Base-by-base conservation (phyloP, 1,140 invertebrate genomes). In the Aphaenogaster ashmeadi region DNA sequence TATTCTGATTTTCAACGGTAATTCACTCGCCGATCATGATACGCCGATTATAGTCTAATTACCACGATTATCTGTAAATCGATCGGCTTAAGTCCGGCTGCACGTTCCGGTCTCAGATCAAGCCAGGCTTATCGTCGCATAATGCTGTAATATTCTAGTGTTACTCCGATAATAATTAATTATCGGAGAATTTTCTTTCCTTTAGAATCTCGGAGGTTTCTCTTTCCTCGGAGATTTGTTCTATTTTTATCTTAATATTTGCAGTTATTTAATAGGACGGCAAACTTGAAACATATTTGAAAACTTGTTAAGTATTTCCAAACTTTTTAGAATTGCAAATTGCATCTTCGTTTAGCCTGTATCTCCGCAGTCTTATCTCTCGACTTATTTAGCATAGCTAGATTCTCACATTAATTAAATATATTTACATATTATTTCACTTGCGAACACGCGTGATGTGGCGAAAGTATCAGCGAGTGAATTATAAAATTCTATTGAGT, bases 21-120 rank as follows among this genome's bases (percentile, higher is more conserved):
- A 84, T 50, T 84, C 9, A 27, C 9, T 72, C 7, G 11, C 66
- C 27, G 38, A 81, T 81, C 15, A 15, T 41, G 13, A 41, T 81
- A 56, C 52, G 15, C 9, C 15, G 50, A 81, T 44, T 72, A 50
- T 8, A 71, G n/a, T 27, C 50, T 81, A 74, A 83, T 83, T 58
- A 83, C 38, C 38, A 7, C 18, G 15, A 74, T 74, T 60, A 74
- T 60, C 27, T 47, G 27, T 74, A 38, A 74, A 74, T 60, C 11
- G 52, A 74, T 21, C 80, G n/a, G 18, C 4, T 83, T 74, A 67
- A 47, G 9, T 66, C 47, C 9, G 54, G 50, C 9, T 58, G 9
- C 13, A 27, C 6, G 50, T 71, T 81, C 64, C 9, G 36, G 9
- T 44, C 58, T 21, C 15, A 18, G 21, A 47, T 58, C 13, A 84